Evolutionary conservation across 1,140 invertebrate species (phyloP).

Genomic region (Acyrthosiphon pisum): DNA sequence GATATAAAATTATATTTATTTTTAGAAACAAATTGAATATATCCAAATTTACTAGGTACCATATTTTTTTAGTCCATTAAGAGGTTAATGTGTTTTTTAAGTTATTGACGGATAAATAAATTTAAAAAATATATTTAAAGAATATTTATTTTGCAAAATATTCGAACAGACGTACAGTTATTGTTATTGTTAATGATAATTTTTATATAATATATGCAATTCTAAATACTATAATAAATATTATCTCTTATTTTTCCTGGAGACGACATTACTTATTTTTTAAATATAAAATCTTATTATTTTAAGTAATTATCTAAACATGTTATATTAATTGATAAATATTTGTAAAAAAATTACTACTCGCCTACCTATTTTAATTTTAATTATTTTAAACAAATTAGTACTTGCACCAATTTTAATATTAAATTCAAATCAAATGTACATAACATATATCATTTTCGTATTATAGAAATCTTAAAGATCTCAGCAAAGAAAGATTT

Average conservation of each 20-base stretch:
- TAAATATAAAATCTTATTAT: background rate
- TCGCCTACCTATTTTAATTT: too few relatives aligned
- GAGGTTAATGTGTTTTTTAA: background rate
- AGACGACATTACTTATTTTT: background rate
- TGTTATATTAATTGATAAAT: too few relatives aligned
- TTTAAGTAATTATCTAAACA: background rate
- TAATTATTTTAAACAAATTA: too few relatives aligned
- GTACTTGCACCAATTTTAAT: background rate
- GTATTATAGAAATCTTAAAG: constrained; percentile 1
- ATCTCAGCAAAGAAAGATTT: constrained; percentile 52
- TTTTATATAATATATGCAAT: too few relatives aligned
- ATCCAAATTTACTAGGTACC: too few relatives aligned
- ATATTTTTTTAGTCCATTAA: background rate
- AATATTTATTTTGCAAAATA: background rate
- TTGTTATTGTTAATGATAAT: background rate
- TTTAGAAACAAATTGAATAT: too few relatives aligned
- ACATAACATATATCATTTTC: background rate
- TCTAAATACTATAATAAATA: background rate
- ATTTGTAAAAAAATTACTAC: too few relatives aligned
- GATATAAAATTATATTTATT: too few relatives aligned
- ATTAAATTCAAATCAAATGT: background rate
- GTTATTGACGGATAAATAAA: background rate
- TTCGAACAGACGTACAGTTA: too few relatives aligned
- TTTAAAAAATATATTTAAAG: background rate
- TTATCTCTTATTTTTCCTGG: too few relatives aligned